Evolutionary conservation across 2,113 vertebrate species (phyloP), one percentile per base, ranked within the genome.

Genomic region (Anthoscopus minutus): DNA sequence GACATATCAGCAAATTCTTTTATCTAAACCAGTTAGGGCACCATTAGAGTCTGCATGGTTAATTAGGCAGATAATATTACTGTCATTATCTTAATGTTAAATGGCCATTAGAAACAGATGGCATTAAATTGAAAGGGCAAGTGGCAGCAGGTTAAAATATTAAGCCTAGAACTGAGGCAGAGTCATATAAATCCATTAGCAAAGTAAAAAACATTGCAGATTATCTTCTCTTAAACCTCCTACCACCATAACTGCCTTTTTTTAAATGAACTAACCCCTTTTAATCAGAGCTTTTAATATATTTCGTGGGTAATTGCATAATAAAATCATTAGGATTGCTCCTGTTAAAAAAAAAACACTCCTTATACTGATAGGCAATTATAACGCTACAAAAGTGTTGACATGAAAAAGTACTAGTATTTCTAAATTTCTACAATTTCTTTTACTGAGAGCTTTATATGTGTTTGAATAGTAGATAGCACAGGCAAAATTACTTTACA

Each of bases 21-120:
- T 98, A 98, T 98, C 97, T 98, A 97, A 98, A 96, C 90, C 96
- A 97, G 97, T 97, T 97, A 97, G 88, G 95, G 77, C 86, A 73
- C 96, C 97, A 98, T 97, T 98, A 98, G 93, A 94, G 93, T 87
- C 88, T 95, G 88, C 91, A 97, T 95, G 96, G 96, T 95, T 97
- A 97, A 98, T 97, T 97, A 97, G 94, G 89, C 97, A 97, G 94
- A 92, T 92, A 97, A 96, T 98, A 98, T 98, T 96, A 94, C 93
- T 92, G 91, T 96, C 97, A 97, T 98, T 98, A 97, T 96, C 95
- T 96, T 96, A 91, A 94, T 95, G 96, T 98, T 98, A 98, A 98
- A 96, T 96, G 94, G 95, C 96, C 96, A 96, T 97, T 98, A 97
- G 94, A 97, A 96, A 94, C 94, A 97, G 95, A 96, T 96, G 92